A percentile compares a stretch with the other conserved stretches of the same genome.
Conservation (phyloP, 2,797 vertebrate genomes). For the Sebastes kiyomatsui region DNA sequence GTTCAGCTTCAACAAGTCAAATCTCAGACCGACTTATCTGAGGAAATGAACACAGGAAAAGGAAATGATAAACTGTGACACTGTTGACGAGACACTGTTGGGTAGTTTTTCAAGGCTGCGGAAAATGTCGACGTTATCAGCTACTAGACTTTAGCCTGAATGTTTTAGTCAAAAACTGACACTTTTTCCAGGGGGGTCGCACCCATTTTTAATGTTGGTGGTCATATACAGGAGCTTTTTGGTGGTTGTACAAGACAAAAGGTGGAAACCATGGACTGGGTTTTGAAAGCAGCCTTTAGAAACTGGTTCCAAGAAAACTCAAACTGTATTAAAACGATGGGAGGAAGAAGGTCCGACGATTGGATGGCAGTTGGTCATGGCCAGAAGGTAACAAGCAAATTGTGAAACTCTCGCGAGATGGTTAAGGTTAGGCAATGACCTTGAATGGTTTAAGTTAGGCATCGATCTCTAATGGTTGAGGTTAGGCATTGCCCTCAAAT, state of each 20-base stretch:
- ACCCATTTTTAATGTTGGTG: neutral
- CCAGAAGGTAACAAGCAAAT: too few species aligned
- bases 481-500: too few species aligned
- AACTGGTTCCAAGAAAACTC: neutral
- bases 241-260: neutral
- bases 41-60: slow-evolving; percentile 4
- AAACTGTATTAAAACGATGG: too few species aligned
- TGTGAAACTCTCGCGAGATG: too few species aligned
- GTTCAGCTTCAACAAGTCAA: neutral
- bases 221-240: too few species aligned
- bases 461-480: too few species aligned
- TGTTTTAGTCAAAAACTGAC: neutral
- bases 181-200: neutral
- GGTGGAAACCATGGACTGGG: neutral
- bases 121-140: neutral
- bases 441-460: too few species aligned
- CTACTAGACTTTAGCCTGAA: neutral
- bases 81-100: neutral
- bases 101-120: neutral
- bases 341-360: too few species aligned
- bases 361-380: too few species aligned
- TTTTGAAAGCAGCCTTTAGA: neutral
- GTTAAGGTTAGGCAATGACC: too few species aligned
- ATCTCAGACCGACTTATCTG: neutral
- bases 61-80: neutral